Conservation (phyloP, 2,888 invertebrate genomes). For the Zhengitettix transpicula region DNA sequence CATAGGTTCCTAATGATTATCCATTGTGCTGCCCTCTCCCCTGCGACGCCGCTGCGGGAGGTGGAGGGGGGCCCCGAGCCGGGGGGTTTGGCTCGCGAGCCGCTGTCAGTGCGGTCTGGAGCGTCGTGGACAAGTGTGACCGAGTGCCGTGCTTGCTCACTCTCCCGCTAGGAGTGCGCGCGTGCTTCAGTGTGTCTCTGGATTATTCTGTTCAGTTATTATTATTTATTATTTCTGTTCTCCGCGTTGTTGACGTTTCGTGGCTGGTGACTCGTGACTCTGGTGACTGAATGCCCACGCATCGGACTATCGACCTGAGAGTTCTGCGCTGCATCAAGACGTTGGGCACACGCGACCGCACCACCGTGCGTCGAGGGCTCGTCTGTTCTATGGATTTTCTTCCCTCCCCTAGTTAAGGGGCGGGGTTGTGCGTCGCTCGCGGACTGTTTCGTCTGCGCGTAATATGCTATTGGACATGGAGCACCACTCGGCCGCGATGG, state of each 20-base stretch:
- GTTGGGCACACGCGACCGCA: neutral
- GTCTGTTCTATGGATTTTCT: neutral
- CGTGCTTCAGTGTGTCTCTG: neutral
- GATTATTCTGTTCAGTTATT: no score
- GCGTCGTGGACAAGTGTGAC: neutral
- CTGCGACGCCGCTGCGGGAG: neutral
- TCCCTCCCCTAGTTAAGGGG: slow-evolving; percentile 4
- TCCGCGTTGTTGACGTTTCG: no score
- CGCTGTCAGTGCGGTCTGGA: slow-evolving; percentile 10
- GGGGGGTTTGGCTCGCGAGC: slow-evolving; percentile 28
- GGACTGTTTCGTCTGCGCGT: neutral
- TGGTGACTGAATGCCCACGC: neutral
- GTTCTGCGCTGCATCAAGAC: neutral
- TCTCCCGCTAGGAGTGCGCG: neutral
- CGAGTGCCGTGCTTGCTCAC: slow-evolving; percentile 17
- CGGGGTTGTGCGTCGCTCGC: neutral
- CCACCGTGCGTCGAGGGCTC: neutral
- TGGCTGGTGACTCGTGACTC: no score
- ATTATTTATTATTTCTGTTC: no score
- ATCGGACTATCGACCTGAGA: neutral
- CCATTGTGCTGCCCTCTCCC: slow-evolving; percentile 38
- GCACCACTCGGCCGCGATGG: slow-evolving; percentile 47
- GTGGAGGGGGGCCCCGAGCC: slow-evolving; percentile 27
- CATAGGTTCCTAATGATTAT: slow-evolving; percentile 58
- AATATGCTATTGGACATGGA: slow-evolving; percentile 71